phyloP scores from a whole-genome alignment of 2,888 invertebrate genomes.

The Dexiosoma caninum region DNA sequence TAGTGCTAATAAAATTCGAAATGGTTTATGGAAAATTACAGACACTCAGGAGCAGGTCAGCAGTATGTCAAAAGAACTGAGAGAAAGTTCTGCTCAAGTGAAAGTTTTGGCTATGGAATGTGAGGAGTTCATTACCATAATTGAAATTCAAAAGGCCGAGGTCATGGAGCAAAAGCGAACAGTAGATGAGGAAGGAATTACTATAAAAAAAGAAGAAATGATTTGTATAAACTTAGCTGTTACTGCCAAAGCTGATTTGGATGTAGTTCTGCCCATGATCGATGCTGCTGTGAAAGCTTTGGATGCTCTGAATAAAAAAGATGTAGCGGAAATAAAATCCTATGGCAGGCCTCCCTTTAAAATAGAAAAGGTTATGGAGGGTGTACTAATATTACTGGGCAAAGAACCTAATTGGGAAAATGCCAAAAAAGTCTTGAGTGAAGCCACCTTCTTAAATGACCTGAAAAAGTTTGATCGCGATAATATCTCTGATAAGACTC shows the following conservation, averaged over 20 bases:
- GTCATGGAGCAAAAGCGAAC: constrained; percentile 89
- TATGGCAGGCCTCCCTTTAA: constrained; percentile 91
- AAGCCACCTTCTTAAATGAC: constrained; percentile 87
- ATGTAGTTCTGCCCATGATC: constrained; percentile 91
- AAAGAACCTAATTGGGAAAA: constrained; percentile 89
- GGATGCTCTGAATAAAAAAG: constrained; percentile 89
- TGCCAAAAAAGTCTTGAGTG: constrained; percentile 90
- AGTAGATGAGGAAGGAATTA: constrained; percentile 84
- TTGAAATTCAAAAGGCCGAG: constrained; percentile 88
- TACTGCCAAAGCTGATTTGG: constrained; percentile 89
- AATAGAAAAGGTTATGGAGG: constrained; percentile 94
- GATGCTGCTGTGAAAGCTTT: constrained; percentile 88
- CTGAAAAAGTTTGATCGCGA: constrained; percentile 92
- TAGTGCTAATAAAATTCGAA: constrained; percentile 88
- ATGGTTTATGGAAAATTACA: constrained; percentile 91
- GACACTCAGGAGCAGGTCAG: constrained; percentile 90
- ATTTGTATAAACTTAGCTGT: constrained; percentile 90
- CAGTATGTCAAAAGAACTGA: constrained; percentile 90
- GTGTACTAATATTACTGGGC: constrained; percentile 88
- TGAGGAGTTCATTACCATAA: constrained; percentile 89
- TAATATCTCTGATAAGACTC: constrained; percentile 88
- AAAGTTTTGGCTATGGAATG: constrained; percentile 89
- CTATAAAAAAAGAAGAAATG: constrained; percentile 88
- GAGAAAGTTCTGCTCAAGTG: constrained; percentile 84
- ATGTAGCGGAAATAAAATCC: constrained; percentile 93